phyloP scores from a whole-genome alignment of 2,888 invertebrate genomes.

The Sisyra terminalis region DNA sequence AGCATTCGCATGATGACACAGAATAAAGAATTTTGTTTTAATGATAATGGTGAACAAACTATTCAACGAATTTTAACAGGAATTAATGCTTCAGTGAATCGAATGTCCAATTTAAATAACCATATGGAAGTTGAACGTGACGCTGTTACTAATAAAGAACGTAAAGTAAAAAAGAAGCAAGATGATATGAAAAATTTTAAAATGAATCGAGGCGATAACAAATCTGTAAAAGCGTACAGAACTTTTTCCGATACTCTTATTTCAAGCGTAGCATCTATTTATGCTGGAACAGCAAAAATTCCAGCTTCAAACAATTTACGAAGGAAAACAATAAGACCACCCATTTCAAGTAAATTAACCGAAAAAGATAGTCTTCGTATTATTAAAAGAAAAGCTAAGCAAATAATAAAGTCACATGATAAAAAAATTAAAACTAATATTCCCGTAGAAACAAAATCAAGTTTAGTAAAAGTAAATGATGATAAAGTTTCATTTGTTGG shows the following conservation, averaged over 20 bases:
- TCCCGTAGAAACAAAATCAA: not conserved
- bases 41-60: constrained; percentile 5
- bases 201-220: not conserved
- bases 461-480: not conserved
- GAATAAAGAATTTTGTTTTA: too few species aligned
- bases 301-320: not conserved
- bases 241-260: not conserved
- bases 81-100: constrained; percentile 24
- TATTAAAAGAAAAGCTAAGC: not conserved
- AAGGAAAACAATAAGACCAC: not conserved
- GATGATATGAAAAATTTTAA: not conserved
- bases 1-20: too few species aligned
- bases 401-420: not conserved
- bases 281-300: not conserved
- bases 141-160: not conserved
- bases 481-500: not conserved
- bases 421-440: not conserved
- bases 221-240: not conserved
- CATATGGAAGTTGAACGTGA: constrained; percentile 10
- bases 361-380: not conserved
- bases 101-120: constrained; percentile 20
- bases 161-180: constrained; percentile 8
- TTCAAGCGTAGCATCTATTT: not conserved
- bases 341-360: not conserved
- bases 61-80: constrained; percentile 24